Evolutionary conservation across 2,113 vertebrate species (phyloP).

Genomic region (Gadus chalcogrammus): DNA sequence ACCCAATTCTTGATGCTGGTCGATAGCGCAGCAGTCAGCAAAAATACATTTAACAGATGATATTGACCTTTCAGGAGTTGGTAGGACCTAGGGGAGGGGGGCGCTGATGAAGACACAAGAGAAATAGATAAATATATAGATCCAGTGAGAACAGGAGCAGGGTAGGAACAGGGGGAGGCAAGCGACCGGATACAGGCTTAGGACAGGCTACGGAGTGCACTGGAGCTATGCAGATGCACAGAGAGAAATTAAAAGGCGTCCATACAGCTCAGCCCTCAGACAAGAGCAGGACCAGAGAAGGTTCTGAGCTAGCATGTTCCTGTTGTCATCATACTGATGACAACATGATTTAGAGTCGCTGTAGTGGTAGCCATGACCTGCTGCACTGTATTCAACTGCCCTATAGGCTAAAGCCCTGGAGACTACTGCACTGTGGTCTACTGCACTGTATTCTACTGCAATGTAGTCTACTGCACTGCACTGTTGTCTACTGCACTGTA

Average conservation of each 20-base stretch:
- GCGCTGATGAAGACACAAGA: neutral
- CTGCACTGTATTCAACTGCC: no score
- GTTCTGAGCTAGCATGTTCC: conserved; percentile 26
- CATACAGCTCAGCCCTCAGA: conserved; percentile 38
- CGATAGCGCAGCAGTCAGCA: conserved; percentile 67
- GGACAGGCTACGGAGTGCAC: neutral
- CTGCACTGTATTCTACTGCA: no score
- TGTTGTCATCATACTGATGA: conserved; percentile 50
- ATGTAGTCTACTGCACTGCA: no score
- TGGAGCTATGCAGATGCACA: conserved; percentile 12
- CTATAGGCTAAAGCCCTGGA: no score
- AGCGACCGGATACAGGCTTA: no score
- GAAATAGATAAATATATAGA: neutral
- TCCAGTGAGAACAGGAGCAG: neutral
- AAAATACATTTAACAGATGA: conserved; percentile 60
- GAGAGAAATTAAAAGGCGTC: conserved; percentile 39
- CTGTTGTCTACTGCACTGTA: no score
- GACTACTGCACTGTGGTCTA: no score
- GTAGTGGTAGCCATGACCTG: no score
- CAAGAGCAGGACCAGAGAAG: conserved; percentile 55
- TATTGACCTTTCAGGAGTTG: conserved; percentile 57
- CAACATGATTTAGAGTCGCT: conserved; percentile 24
- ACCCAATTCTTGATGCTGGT: conserved; percentile 43
- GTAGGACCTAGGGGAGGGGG: conserved; percentile 3
- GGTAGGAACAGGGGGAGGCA: no score